Conservation (phyloP, 1,140 invertebrate genomes). For the Sitobion miscanthi region DNA sequence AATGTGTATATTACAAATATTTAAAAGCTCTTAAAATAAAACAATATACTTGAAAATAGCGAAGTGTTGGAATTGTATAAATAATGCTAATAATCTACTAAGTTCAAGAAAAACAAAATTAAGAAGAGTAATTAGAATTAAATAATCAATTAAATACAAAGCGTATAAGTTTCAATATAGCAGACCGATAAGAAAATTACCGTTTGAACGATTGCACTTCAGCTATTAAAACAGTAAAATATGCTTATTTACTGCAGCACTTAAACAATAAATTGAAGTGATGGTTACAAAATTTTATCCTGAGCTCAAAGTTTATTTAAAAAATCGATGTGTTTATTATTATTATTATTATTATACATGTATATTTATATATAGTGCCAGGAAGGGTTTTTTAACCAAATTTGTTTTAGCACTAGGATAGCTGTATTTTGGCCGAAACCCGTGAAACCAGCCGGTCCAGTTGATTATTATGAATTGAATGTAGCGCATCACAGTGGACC, state of each 20-base stretch:
- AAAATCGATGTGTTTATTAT: neutral
- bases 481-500: neutral
- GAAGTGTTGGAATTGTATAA: no score
- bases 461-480: conserved; percentile 33
- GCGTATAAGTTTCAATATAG: neutral
- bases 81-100: no score
- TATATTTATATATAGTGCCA: neutral
- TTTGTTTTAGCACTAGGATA: neutral
- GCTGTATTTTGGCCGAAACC: conserved; percentile 22
- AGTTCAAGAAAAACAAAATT: neutral
- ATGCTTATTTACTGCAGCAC: neutral
- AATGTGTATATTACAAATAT: no score
- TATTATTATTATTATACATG: neutral
- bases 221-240: neutral
- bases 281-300: neutral
- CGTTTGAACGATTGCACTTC: neutral
- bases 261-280: neutral
- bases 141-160: neutral
- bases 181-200: neutral
- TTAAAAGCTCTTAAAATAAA: no score
- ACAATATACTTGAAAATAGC: no score
- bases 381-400: neutral
- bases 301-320: neutral
- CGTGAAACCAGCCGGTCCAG: neutral
- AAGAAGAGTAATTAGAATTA: neutral